These are phyloP conservation scores for Aphidius ervi DNA, from an alignment of 1,140 invertebrate species.

Conservation along the genomic window DNA sequence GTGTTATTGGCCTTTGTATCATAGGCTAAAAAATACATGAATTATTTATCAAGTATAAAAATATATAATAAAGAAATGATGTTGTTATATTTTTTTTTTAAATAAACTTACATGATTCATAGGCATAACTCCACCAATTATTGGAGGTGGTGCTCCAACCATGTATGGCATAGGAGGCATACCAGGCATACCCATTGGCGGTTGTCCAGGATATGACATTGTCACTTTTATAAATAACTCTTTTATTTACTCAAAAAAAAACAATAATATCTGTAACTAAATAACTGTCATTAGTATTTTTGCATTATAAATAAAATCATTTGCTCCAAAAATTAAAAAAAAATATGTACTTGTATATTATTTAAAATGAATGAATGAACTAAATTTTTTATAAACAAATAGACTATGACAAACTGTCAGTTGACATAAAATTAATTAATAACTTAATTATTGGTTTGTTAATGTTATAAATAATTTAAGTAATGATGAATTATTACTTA, in stretches of 20 bases:
- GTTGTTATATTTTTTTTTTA: background rate
- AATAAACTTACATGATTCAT: slow-evolving; percentile 49
- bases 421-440: too few relatives aligned
- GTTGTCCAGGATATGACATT: slow-evolving; percentile 53
- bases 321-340: too few relatives aligned
- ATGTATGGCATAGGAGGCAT: slow-evolving; percentile 54
- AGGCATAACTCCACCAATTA: slow-evolving; percentile 51
- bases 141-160: slow-evolving; percentile 51
- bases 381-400: too few relatives aligned
- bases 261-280: too few relatives aligned
- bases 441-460: too few relatives aligned
- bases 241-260: slow-evolving; percentile 13
- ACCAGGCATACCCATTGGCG: slow-evolving; percentile 50
- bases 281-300: too few relatives aligned
- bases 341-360: too few relatives aligned
- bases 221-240: slow-evolving; percentile 3
- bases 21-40: slow-evolving; percentile 42
- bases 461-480: too few relatives aligned
- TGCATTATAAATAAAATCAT: too few relatives aligned
- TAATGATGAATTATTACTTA: too few relatives aligned
- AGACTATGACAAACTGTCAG: too few relatives aligned
- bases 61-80: background rate
- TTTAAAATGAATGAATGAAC: too few relatives aligned
- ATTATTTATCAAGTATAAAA: background rate
- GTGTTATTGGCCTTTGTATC: slow-evolving; percentile 51